These are phyloP conservation scores for Thereuonema tuberculata DNA, from an alignment of 1,140 invertebrate species.

Conservation along the genomic window DNA sequence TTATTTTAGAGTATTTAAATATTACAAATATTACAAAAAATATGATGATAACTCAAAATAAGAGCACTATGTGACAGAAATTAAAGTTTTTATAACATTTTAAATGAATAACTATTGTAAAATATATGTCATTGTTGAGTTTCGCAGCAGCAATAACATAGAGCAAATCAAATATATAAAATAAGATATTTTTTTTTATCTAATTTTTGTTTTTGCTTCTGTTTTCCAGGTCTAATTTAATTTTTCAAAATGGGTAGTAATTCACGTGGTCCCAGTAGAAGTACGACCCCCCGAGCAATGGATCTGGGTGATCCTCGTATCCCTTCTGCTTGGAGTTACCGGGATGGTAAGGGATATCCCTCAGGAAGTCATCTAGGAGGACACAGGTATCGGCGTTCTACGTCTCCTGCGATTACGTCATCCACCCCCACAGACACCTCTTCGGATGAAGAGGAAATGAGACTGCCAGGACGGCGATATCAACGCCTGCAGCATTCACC, in stretches of 20 bases:
- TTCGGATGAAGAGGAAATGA: background rate
- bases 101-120: too few species aligned
- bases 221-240: too few species aligned
- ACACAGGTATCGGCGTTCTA: background rate
- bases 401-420: background rate
- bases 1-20: too few species aligned
- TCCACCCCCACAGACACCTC: background rate
- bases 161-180: too few species aligned
- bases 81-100: too few species aligned
- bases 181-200: too few species aligned
- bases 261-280: background rate
- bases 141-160: too few species aligned
- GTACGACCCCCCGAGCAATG: background rate
- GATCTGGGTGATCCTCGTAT: background rate
- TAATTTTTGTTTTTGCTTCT: too few species aligned
- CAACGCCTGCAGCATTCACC: background rate
- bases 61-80: too few species aligned
- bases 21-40: too few species aligned
- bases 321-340: background rate
- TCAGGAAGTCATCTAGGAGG: background rate
- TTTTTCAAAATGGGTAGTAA: background rate
- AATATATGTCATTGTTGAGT: too few species aligned
- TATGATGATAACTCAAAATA: too few species aligned
- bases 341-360: background rate
- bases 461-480: background rate